Evolutionary conservation across 2,888 invertebrate genomes (phyloP), one percentile per base, ranked within the genome.

Genomic region (Byasa hedistus): DNA sequence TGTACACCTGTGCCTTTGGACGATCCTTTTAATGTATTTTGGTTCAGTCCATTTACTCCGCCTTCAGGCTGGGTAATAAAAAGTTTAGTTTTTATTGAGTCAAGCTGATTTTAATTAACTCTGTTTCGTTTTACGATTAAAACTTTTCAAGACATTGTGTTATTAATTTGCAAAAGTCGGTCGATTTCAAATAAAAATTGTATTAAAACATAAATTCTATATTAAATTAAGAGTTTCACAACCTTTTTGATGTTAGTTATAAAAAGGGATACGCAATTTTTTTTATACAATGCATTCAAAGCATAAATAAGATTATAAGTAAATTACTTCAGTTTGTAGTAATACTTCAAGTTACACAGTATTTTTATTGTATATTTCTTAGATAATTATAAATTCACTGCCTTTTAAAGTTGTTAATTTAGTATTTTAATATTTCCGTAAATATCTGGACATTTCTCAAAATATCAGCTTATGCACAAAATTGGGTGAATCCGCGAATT

Each of bases 11-110:
- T 78, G 83, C 80, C 80, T 82, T 79, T 70, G 73, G 77, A 75
- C 76, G 79, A 84, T 86, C 87, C 86, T 84, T 83, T 83, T 85
- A 86, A 86, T 85, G 83, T 81, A n/a, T 77, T 81, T 86, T 83
- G 83, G 80, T 85, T 83, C 79, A 78, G 78, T 82, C 79, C 83
- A 80, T 78, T 83, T 78, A 75, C 76, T 80, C 76, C 72, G 76
- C 66, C 59, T 66, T 66, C 59, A 27, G 58, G 62, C 54, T 23
- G 39, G 44, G 48, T 32, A 61, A 61, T 61, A 59, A 66, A 66
- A 59, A 66, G 32, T 63, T 66, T 63, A 63, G 56, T 62, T 63
- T 59, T 61, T 66, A 63, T 62, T 55, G 66, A 59, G 22, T 62
- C 24, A 55, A 66, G 39, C 24, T 36, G 23, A 44, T 66, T 57